Conservation (phyloP, 2,888 invertebrate genomes). For the Machimus rusticus region DNA sequence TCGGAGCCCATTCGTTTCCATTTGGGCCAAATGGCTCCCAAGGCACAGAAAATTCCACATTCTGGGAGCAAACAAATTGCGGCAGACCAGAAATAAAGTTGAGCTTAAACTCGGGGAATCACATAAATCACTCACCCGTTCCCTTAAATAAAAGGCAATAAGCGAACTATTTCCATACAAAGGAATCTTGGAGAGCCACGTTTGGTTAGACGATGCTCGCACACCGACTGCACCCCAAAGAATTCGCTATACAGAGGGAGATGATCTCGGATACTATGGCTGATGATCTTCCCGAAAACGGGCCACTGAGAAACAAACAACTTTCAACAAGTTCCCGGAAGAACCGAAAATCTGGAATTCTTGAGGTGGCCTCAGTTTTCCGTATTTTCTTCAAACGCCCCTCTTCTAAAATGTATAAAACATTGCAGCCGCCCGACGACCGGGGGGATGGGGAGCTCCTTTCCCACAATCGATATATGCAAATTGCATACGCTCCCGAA, state of each 20-base stretch:
- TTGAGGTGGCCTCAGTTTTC: slow-evolving; percentile 27
- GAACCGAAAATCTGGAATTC: slow-evolving; percentile 20
- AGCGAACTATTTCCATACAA: not conserved
- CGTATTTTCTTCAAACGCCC: not conserved
- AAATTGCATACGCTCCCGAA: slow-evolving; percentile 30
- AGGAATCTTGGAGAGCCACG: not conserved
- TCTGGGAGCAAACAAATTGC: slow-evolving; percentile 35
- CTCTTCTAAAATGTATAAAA: slow-evolving; percentile 11
- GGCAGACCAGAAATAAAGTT: slow-evolving; percentile 40
- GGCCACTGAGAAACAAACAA: slow-evolving; percentile 13
- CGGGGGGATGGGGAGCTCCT: not conserved
- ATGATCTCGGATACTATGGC: not conserved
- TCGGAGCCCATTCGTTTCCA: not conserved
- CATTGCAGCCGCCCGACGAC: not conserved
- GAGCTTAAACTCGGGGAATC: slow-evolving; percentile 38
- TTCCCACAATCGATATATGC: slow-evolving; percentile 41
- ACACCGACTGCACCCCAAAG: not conserved
- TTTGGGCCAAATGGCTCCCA: not conserved
- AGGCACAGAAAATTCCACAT: not conserved
- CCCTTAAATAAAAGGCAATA: slow-evolving; percentile 33
- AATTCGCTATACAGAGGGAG: not conserved
- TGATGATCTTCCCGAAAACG: not conserved
- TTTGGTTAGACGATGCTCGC: not conserved
- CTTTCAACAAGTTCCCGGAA: slow-evolving; percentile 42
- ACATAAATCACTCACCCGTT: slow-evolving; percentile 39